These are phyloP conservation scores for Erebia epiphron DNA, from an alignment of 2,888 invertebrate species.

Conservation along the genomic window DNA sequence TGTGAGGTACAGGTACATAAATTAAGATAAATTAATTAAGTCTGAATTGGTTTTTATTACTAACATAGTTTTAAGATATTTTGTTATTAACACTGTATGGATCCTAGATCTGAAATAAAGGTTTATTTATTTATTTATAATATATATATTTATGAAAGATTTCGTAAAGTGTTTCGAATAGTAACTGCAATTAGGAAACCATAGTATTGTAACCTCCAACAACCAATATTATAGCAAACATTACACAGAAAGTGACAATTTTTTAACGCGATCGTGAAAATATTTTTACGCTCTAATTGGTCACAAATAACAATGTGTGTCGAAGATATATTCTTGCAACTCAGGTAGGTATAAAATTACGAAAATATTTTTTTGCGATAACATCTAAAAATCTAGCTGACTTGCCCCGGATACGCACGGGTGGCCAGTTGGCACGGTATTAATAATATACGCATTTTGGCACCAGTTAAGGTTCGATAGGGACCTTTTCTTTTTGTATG, in stretches of 20 bases:
- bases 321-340: conserved; percentile 8
- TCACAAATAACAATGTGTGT: neutral
- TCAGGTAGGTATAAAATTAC: neutral
- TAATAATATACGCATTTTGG: too few species aligned
- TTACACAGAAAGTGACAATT: conserved; percentile 1
- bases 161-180: neutral
- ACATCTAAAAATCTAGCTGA: neutral
- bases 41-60: too few species aligned
- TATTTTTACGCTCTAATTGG: conserved; percentile 1
- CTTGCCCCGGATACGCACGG: too few species aligned
- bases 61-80: too few species aligned
- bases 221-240: neutral
- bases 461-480: too few species aligned
- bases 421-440: too few species aligned
- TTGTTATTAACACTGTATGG: too few species aligned
- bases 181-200: neutral
- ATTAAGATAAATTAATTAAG: too few species aligned
- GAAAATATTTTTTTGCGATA: neutral
- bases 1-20: too few species aligned
- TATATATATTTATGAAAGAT: neutral
- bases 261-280: conserved; percentile 2
- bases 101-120: too few species aligned
- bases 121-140: too few species aligned
- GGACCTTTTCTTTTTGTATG: too few species aligned
- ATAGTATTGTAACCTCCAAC: neutral